These are phyloP conservation scores for Halisarca cf. caerulea DNA, from an alignment of 37 sponge, comb jelly and placozoan species.

Conservation along the genomic window DNA sequence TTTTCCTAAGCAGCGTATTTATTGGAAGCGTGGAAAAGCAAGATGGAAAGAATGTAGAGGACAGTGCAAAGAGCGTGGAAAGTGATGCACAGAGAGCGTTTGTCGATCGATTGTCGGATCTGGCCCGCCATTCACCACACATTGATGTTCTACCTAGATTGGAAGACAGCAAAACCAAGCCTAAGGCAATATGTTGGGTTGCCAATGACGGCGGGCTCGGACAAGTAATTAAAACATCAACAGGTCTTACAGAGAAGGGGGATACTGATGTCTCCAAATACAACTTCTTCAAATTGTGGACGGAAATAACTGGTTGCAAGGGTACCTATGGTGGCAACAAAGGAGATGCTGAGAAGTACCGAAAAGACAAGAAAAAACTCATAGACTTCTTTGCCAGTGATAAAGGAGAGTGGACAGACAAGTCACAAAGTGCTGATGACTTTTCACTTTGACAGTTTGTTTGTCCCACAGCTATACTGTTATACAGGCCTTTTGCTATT, in stretches of 20 bases:
- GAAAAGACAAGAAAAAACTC: not conserved
- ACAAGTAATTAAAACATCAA: not conserved
- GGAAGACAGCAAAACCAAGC: not conserved
- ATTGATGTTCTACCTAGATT: not conserved
- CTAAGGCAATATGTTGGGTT: not conserved
- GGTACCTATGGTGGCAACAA: not conserved
- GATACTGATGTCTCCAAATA: not conserved
- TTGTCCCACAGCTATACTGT: too few relatives aligned
- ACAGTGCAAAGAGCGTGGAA: not conserved
- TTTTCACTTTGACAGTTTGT: too few relatives aligned
- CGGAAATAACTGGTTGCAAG: not conserved
- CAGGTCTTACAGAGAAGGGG: not conserved
- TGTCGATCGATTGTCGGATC: not conserved
- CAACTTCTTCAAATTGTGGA: not conserved
- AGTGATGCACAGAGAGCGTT: not conserved
- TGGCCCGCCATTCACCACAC: not conserved
- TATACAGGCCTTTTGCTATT: too few relatives aligned
- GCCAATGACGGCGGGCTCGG: not conserved
- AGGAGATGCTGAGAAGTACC: not conserved
- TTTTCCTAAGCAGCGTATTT: constrained; percentile 10
- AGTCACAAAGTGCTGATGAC: not conserved
- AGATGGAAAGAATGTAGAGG: not conserved
- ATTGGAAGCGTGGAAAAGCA: not conserved
- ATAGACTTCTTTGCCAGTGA: not conserved
- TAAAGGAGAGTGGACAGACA: not conserved